phyloP scores from a whole-genome alignment of 2,113 vertebrate species.

The Tragelaphus scriptus region DNA sequence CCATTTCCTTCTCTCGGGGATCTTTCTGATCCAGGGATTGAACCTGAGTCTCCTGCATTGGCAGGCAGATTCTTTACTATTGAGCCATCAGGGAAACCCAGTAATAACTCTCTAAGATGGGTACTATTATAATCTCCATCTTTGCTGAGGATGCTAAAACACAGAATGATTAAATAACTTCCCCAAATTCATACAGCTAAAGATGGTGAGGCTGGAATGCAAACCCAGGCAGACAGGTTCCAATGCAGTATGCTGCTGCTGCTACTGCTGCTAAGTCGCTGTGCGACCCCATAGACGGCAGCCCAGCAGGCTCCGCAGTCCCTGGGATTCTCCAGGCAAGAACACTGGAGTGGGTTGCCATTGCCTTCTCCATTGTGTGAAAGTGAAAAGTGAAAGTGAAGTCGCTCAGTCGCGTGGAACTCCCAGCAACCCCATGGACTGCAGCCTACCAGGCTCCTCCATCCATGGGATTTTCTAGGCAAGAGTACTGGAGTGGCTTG shows the following conservation, averaged over 20 bases:
- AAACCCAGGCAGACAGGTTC: background rate
- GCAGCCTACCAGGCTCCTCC: too few species aligned
- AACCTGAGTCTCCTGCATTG: background rate
- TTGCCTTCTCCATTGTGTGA: too few species aligned
- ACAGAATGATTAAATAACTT: background rate
- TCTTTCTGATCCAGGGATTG: background rate
- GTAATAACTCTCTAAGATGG: background rate
- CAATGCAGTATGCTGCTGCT: background rate
- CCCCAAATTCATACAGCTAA: background rate
- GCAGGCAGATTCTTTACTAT: background rate
- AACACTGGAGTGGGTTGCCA: too few species aligned
- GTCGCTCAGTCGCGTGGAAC: too few species aligned
- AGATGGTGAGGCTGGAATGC: background rate
- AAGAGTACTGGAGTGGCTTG: too few species aligned
- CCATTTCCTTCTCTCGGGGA: background rate
- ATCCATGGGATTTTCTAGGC: too few species aligned
- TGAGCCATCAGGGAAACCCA: background rate
- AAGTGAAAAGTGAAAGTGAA: too few species aligned
- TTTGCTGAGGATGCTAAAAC: background rate
- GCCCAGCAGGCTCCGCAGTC: too few species aligned
- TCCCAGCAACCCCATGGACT: too few species aligned
- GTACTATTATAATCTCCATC: background rate
- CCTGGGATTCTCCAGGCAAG: too few species aligned
- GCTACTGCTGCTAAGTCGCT: too few species aligned
- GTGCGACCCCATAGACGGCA: too few species aligned